Percentiles rank a stretch among this genome's conserved stretches.
Conservation (phyloP, 2,113 vertebrate genomes). For the Lycocorax pyrrhopterus region DNA sequence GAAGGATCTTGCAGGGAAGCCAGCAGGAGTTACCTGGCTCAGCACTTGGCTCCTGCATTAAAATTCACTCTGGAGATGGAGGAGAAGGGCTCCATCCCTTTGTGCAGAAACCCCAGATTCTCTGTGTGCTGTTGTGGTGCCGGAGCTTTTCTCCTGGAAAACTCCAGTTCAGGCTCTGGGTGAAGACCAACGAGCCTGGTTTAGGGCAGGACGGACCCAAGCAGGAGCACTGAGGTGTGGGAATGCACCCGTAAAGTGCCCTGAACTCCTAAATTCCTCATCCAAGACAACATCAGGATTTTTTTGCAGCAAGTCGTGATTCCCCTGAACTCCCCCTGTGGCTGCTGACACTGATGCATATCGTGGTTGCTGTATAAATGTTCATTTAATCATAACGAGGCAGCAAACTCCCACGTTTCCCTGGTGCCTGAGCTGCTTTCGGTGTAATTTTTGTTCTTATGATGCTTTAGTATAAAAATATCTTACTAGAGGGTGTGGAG, state of each 20-base stretch:
- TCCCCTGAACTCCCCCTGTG: background rate
- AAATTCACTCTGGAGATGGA: background rate
- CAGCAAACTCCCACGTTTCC: background rate
- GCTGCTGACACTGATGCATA: background rate
- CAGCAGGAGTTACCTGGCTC: background rate
- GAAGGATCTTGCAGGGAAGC: background rate
- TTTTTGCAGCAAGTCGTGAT: background rate
- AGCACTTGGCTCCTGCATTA: background rate
- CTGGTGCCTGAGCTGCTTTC: background rate
- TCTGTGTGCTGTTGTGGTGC: background rate
- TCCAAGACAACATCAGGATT: background rate
- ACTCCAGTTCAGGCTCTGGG: background rate
- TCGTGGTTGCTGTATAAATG: background rate
- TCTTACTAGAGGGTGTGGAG: background rate
- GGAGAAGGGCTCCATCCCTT: too few species aligned
- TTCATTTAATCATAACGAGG: background rate
- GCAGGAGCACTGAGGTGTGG: background rate
- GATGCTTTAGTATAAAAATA: background rate
- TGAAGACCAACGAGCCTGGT: background rate
- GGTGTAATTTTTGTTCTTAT: background rate
- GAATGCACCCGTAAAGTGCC: background rate
- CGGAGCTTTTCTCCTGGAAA: background rate
- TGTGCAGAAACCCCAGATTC: background rate
- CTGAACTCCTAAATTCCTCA: background rate
- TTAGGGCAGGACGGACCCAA: background rate